A percentile compares a stretch with the other conserved stretches of the same genome.
These are phyloP conservation scores for Chymomyza fuscimana DNA, from an alignment of 2,888 invertebrate species.

Conservation along the genomic window DNA sequence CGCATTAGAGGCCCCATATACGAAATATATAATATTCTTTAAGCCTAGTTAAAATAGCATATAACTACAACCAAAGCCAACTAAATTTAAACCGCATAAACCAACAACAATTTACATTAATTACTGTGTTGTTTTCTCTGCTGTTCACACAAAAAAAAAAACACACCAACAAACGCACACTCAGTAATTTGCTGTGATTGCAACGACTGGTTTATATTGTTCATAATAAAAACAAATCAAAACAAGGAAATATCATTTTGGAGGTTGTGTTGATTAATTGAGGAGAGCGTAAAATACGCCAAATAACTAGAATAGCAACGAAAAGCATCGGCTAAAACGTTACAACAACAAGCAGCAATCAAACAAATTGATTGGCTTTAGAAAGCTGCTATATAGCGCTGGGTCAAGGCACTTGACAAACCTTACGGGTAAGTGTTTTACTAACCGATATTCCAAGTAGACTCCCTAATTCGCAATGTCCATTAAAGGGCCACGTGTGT, in stretches of 20 bases:
- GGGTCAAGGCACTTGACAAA: slow-evolving; percentile 1
- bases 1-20: slow-evolving; percentile 19
- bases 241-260: background rate
- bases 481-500: background rate
- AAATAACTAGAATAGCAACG: slow-evolving; percentile 11
- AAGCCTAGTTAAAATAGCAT: background rate
- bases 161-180: slow-evolving; percentile 8
- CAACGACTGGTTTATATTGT: background rate
- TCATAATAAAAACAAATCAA: background rate
- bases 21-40: background rate
- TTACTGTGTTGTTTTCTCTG: background rate
- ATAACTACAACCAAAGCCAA: slow-evolving; percentile 7
- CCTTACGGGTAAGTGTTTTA: background rate
- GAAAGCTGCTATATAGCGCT: background rate
- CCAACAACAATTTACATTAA: background rate
- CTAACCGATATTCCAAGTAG: background rate
- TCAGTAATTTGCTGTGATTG: background rate
- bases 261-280: background rate
- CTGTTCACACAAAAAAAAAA: background rate
- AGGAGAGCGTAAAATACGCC: background rate
- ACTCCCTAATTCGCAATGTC: background rate
- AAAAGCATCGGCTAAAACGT: slow-evolving; percentile 11
- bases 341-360: slow-evolving; percentile 1
- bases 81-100: background rate
- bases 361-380: background rate